These are phyloP conservation scores for Phaedon cochleariae DNA, from an alignment of 2,888 invertebrate species.

Conservation along the genomic window DNA sequence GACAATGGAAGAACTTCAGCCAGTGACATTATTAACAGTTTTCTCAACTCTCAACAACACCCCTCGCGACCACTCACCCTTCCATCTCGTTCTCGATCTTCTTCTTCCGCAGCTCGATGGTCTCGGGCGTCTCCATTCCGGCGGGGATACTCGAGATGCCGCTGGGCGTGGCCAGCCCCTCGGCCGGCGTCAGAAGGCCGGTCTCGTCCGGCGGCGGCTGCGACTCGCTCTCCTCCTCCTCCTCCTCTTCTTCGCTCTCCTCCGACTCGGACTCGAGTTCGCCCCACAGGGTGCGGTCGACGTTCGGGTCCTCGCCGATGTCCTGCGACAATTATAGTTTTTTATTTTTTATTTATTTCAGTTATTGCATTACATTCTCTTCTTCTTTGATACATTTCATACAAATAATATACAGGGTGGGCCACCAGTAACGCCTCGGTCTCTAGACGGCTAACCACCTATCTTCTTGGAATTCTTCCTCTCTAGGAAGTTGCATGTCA, in stretches of 20 bases:
- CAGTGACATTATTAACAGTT: too few relatives aligned
- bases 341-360: too few relatives aligned
- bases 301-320: conserved; percentile 81
- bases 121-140: conserved; percentile 98
- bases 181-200: conserved; percentile 92
- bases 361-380: too few relatives aligned
- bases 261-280: conserved; percentile 94
- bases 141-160: conserved; percentile 91
- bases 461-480: too few relatives aligned
- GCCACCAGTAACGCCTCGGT: too few relatives aligned
- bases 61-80: conserved; percentile 67
- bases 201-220: conserved; percentile 73
- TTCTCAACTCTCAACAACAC: too few relatives aligned
- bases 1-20: too few relatives aligned
- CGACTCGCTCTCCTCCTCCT: conserved; percentile 73
- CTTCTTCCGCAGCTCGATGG: conserved; percentile 96
- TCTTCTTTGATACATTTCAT: too few relatives aligned
- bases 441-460: too few relatives aligned
- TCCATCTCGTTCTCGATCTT: conserved; percentile 97
- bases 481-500: too few relatives aligned
- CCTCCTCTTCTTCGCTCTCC: conserved; percentile 75
- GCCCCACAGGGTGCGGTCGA: conserved; percentile 96
- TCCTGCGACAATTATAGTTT: conserved; percentile 59
- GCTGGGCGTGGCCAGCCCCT: conserved; percentile 93
- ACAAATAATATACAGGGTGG: too few relatives aligned